Evolutionary conservation across 2,888 invertebrate genomes (phyloP), one percentile per base, ranked within the genome.

Genomic region (Malthinus seriepunctatus): DNA sequence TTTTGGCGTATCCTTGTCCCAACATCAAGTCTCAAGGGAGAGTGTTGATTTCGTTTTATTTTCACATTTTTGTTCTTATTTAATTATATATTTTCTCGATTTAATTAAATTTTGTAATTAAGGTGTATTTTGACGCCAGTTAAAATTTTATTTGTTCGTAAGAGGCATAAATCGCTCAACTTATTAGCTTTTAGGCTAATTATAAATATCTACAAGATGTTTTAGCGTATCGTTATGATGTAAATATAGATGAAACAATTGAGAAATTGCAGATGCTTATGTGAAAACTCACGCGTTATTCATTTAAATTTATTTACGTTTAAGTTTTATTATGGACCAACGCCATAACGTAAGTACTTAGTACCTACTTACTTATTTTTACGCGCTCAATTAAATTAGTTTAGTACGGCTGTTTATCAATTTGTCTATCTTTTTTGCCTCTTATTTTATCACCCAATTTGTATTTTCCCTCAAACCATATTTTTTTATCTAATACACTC

Each of bases 261-360:
- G 39, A 42, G 15, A 23, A 42, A 15, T 42, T 42, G 39, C 39
- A 42, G 39, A 42, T 42, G 39, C 23, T 42, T 14, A 12, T 42
- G 39, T 42, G 23, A 23, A 42, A 42, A 42, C 39, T 15, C 39
- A n/a, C 23, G 23, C 23, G 23, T n/a, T 42, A 42, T 42, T 42
- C 39, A 42, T 42, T 42, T n/a, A 42, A 42, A 42, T 42, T 15
- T 42, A 15, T 42, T 42, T 42, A 23, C 15, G 15, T 15, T 9
- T 42, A 3, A 9, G 39, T n/a, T 14, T 23, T 15, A 42, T 42
- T 23, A 23, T 14, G 39, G 23, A 23, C 23, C 23, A 23, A 23
- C 23, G 23, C 23, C 23, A 23, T 23, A 23, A 23, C 23, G 23
- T 23, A 23, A 23, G 23, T 23, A 23, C 23, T 23, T 23, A 23